These are phyloP conservation scores for Pholis gunnellus DNA, from an alignment of 2,113 vertebrate species.

Conservation along the genomic window DNA sequence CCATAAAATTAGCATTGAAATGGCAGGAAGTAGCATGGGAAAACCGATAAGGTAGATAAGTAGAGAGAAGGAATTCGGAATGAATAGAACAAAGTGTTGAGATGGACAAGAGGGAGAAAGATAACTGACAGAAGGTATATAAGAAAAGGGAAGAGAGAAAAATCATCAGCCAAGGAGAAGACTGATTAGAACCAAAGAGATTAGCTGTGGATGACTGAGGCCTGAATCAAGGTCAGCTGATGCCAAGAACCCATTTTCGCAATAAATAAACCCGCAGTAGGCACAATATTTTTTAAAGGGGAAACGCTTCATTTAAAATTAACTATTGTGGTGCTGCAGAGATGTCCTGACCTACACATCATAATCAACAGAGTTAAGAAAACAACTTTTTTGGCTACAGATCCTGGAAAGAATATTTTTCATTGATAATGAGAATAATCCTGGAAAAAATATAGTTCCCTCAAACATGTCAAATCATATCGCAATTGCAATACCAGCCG, in stretches of 20 bases:
- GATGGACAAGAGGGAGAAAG: conserved; percentile 6
- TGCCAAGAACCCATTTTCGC: conserved; percentile 52
- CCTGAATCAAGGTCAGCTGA: conserved; percentile 46
- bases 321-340: background rate
- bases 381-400: no score
- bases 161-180: conserved; percentile 47
- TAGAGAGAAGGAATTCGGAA: background rate
- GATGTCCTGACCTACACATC: background rate
- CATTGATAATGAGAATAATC: background rate
- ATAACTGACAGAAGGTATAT: conserved; percentile 26
- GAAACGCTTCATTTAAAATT: background rate
- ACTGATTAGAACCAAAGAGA: conserved; percentile 71
- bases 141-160: conserved; percentile 24
- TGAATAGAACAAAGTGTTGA: background rate
- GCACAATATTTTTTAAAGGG: background rate
- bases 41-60: conserved; percentile 12
- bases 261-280: background rate
- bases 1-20: conserved; percentile 47
- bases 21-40: background rate
- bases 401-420: no score
- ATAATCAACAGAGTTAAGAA: background rate
- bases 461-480: background rate
- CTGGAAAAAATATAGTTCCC: background rate
- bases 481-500: no score
- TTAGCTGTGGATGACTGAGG: conserved; percentile 65